Conservation (phyloP, 2,888 invertebrate species). For the Linyphia triangularis region DNA sequence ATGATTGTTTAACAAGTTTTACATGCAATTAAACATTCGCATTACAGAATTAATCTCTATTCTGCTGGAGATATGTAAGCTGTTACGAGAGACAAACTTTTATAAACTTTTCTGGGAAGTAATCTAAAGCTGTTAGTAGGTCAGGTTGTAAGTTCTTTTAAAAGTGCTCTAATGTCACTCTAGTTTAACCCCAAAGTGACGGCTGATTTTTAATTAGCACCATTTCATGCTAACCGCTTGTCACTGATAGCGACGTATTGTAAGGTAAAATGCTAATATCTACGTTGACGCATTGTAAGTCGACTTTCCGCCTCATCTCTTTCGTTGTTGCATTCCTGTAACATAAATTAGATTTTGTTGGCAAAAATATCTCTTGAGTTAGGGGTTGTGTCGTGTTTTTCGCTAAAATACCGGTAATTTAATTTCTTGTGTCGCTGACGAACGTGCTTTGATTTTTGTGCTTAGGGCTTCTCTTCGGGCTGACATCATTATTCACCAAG, state of each 20-base stretch:
- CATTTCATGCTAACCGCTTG: background rate
- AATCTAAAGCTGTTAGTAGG: background rate
- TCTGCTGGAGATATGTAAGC: too few species aligned
- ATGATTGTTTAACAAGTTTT: too few species aligned
- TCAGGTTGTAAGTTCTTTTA: background rate
- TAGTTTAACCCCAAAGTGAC: background rate
- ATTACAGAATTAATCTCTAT: too few species aligned
- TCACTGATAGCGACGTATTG: background rate
- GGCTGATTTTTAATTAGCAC: constrained; percentile 8
- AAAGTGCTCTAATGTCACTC: background rate
- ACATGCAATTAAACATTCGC: too few species aligned
- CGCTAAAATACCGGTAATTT: too few species aligned
- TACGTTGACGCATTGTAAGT: background rate
- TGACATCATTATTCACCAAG: too few species aligned
- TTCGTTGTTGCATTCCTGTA: background rate
- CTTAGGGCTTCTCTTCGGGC: too few species aligned
- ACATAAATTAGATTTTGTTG: too few species aligned
- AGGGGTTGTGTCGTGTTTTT: background rate
- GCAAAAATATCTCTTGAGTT: too few species aligned
- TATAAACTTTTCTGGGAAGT: background rate
- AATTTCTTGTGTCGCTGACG: too few species aligned
- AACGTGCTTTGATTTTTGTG: too few species aligned
- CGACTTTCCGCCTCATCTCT: background rate
- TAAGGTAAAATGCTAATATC: background rate
- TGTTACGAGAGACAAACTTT: background rate